Evolutionary conservation across 2,797 vertebrate genomes (phyloP).

Genomic region (Syndactyla subalaris): DNA sequence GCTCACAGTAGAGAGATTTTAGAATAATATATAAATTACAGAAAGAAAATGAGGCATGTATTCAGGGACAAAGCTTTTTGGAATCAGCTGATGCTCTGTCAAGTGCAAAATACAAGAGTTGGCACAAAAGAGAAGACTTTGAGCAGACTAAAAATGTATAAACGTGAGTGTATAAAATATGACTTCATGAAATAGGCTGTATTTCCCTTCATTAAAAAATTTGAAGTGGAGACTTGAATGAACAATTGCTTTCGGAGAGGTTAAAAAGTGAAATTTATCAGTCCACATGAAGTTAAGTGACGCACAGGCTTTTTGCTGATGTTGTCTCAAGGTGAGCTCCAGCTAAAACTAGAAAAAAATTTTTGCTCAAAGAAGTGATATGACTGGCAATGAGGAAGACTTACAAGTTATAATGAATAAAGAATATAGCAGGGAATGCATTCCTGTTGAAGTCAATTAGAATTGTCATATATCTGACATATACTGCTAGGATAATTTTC

Average conservation of each 20-base stretch:
- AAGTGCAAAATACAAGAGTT: not conserved
- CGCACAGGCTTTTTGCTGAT: not conserved
- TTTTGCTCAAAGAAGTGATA: not conserved
- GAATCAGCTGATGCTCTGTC: constrained; percentile 12
- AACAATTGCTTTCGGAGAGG: not conserved
- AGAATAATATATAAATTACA: not conserved
- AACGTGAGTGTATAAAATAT: not conserved
- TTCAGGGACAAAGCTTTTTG: not conserved
- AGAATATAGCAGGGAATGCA: not conserved
- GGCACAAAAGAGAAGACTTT: not conserved
- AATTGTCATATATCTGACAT: not conserved
- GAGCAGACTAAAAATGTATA: not conserved
- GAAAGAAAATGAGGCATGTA: not conserved
- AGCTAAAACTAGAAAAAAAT: not conserved
- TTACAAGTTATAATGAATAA: not conserved
- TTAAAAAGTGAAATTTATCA: not conserved
- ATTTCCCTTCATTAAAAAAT: not conserved
- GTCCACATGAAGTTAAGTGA: not conserved
- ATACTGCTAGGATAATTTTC: not conserved
- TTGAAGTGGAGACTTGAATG: not conserved
- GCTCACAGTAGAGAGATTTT: not conserved
- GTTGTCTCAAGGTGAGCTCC: not conserved
- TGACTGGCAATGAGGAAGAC: not conserved
- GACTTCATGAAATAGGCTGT: not conserved
- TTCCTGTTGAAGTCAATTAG: not conserved